Evolutionary conservation across 2,888 invertebrate genomes (phyloP).

Genomic region (Bombyx huttoni): DNA sequence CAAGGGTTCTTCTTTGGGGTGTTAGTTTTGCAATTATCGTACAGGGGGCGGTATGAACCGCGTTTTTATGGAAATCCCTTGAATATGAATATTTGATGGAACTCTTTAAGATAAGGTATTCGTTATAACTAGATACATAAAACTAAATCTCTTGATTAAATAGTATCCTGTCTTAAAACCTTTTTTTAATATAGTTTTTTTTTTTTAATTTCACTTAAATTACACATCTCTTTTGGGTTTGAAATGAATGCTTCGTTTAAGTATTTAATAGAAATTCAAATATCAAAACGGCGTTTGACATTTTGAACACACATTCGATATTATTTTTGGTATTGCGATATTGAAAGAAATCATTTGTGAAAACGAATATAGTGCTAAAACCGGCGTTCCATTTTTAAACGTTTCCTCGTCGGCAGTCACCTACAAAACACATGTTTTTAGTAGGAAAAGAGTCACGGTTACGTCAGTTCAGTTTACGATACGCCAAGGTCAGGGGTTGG

Average conservation of each 20-base stretch:
- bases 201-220: too few relatives aligned
- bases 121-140: too few relatives aligned
- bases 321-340: too few relatives aligned
- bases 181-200: too few relatives aligned
- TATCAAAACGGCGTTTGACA: too few relatives aligned
- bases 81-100: not conserved
- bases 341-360: not conserved
- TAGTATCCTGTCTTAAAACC: too few relatives aligned
- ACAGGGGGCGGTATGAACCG: constrained; percentile 53
- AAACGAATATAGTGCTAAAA: not conserved
- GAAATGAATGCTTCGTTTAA: too few relatives aligned
- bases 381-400: constrained; percentile 1
- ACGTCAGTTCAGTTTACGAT: constrained; percentile 63
- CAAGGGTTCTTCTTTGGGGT: constrained; percentile 37
- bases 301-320: too few relatives aligned
- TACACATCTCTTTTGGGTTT: too few relatives aligned
- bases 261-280: too few relatives aligned
- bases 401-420: constrained; percentile 1
- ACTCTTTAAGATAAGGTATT: too few relatives aligned
- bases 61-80: constrained; percentile 4
- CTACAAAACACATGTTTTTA: constrained; percentile 27
- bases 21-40: constrained; percentile 46
- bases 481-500: constrained; percentile 71
- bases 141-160: too few relatives aligned
- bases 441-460: constrained; percentile 50